phyloP scores from a whole-genome alignment of 1,140 invertebrate species.

The Cheumatopsyche charites region DNA sequence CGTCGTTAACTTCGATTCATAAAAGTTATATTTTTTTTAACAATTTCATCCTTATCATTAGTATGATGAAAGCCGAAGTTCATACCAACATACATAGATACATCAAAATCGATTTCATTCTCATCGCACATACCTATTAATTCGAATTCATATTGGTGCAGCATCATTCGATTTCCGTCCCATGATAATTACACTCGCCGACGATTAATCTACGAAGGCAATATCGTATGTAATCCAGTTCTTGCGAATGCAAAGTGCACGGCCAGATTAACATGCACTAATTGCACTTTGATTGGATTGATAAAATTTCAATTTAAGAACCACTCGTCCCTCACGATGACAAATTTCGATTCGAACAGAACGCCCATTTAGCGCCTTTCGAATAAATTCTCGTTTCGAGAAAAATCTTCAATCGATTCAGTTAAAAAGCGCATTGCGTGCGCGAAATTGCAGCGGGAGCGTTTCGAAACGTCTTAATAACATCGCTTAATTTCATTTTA shows the following conservation, averaged over 20 bases:
- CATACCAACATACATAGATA: background rate
- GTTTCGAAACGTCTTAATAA: constrained; percentile 21
- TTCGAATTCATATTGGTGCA: background rate
- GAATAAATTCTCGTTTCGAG: too few relatives aligned
- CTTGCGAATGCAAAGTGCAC: constrained; percentile 25
- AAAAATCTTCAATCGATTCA: background rate
- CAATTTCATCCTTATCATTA: too few relatives aligned
- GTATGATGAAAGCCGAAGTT: too few relatives aligned
- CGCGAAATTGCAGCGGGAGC: constrained; percentile 32
- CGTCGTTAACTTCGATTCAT: too few relatives aligned
- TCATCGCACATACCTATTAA: background rate
- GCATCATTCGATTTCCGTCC: constrained; percentile 32
- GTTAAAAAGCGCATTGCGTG: constrained; percentile 38
- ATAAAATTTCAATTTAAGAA: constrained; percentile 41
- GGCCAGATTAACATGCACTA: constrained; percentile 41
- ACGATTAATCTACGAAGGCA: constrained; percentile 27
- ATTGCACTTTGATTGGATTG: constrained; percentile 41
- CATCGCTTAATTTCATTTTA: constrained; percentile 24
- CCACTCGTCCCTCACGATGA: too few relatives aligned
- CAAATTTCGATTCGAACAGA: too few relatives aligned
- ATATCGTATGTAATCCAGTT: constrained; percentile 30
- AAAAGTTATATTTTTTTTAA: too few relatives aligned
- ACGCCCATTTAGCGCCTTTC: too few relatives aligned
- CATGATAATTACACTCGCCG: constrained; percentile 8
- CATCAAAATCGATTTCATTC: background rate